Conservation (phyloP, 2,888 invertebrate genomes). For the Noctua comes region DNA sequence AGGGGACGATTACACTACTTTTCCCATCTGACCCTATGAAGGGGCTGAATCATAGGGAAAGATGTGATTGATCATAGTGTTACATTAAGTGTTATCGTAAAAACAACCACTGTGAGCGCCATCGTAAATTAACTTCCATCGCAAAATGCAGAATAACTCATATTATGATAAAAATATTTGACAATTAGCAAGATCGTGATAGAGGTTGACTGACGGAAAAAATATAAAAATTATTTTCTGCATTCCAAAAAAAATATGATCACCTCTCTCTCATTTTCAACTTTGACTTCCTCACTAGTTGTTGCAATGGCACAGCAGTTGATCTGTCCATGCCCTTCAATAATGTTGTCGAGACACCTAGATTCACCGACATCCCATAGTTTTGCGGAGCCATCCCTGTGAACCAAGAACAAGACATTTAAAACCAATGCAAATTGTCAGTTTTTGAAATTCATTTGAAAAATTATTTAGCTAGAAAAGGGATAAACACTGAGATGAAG, state of each 20-base stretch:
- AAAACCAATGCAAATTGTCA: background rate
- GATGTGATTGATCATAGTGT: background rate
- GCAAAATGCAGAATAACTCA: background rate
- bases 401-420: slow-evolving; percentile 45
- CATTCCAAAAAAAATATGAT: background rate
- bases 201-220: background rate
- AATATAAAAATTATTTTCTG: background rate
- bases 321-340: slow-evolving; percentile 88
- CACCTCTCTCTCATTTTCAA: slow-evolving; percentile 87
- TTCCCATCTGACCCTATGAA: background rate
- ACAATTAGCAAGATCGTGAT: background rate
- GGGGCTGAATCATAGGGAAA: background rate
- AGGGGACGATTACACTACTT: background rate
- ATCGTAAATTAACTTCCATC: background rate
- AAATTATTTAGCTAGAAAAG: background rate
- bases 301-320: slow-evolving; percentile 90
- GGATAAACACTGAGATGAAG: background rate
- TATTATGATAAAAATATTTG: background rate
- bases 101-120: background rate
- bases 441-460: background rate
- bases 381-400: slow-evolving; percentile 92
- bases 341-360: slow-evolving; percentile 88
- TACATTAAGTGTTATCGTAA: background rate
- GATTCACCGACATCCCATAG: slow-evolving; percentile 93
- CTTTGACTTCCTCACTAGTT: slow-evolving; percentile 75